Evolutionary conservation across 2,797 vertebrate genomes (phyloP).

Genomic region (Coendou prehensilis): DNA sequence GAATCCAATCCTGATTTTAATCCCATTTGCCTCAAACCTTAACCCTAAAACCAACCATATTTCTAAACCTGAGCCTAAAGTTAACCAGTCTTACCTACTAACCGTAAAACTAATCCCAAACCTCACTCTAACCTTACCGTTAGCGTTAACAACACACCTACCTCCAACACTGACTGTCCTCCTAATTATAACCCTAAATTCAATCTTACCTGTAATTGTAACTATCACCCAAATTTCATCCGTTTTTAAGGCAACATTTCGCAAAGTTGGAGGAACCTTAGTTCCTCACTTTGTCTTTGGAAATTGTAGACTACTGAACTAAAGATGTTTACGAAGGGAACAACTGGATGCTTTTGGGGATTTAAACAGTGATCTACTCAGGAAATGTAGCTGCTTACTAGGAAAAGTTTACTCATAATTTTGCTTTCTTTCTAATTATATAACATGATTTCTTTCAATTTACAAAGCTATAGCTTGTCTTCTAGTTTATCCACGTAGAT

Average conservation of each 20-base stretch:
- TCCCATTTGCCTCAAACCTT: background rate
- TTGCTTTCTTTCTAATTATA: conserved; percentile 1
- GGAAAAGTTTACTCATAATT: background rate
- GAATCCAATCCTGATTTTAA: background rate
- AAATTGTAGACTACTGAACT: background rate
- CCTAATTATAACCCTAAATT: background rate
- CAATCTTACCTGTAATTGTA: background rate
- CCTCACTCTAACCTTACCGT: background rate
- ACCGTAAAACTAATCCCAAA: background rate
- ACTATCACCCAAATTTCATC: background rate
- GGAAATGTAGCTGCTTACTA: background rate
- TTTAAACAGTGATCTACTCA: background rate
- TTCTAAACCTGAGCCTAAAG: background rate
- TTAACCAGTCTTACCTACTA: background rate
- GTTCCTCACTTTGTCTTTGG: background rate
- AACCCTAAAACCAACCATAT: background rate
- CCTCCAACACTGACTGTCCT: background rate
- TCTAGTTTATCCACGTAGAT: background rate
- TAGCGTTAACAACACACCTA: background rate
- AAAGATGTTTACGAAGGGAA: background rate
- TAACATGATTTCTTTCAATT: background rate
- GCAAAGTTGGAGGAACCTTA: background rate
- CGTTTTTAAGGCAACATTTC: background rate
- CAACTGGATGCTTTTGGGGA: background rate
- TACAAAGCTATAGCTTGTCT: background rate